phyloP scores from a whole-genome alignment of 2,113 vertebrate genomes.

The Montifringilla adamsi region DNA sequence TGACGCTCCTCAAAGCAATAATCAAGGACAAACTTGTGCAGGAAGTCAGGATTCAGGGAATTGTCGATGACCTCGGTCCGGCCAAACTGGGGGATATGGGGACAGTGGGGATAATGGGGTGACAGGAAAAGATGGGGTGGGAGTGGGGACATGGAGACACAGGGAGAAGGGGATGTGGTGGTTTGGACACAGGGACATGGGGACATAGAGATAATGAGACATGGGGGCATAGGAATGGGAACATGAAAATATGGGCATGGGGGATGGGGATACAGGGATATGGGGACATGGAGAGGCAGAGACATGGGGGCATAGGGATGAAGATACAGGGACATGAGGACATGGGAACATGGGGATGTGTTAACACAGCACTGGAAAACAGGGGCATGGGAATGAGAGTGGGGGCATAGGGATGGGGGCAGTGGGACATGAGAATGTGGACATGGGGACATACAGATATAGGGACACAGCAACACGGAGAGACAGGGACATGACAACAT shows the following conservation, averaged over 20 bases:
- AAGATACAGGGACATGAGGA: not conserved
- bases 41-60: conserved; percentile 91
- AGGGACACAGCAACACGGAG: not conserved
- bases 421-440: not conserved
- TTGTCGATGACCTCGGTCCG: conserved; percentile 95
- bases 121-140: not conserved
- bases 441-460: not conserved
- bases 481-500: not conserved
- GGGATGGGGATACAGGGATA: not conserved
- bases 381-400: not conserved
- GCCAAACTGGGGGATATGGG: conserved; percentile 80
- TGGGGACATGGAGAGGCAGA: not conserved
- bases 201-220: not conserved
- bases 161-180: not conserved
- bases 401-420: not conserved
- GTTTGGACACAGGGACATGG: not conserved
- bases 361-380: not conserved
- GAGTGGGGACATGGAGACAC: not conserved
- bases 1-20: conserved; percentile 97
- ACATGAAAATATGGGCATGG: not conserved
- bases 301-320: not conserved
- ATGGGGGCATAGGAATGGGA: not conserved
- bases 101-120: not conserved
- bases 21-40: conserved; percentile 91
- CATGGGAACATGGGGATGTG: too few species aligned